Conservation (phyloP, 1,140 invertebrate species). For the Drosophila melanica region DNA sequence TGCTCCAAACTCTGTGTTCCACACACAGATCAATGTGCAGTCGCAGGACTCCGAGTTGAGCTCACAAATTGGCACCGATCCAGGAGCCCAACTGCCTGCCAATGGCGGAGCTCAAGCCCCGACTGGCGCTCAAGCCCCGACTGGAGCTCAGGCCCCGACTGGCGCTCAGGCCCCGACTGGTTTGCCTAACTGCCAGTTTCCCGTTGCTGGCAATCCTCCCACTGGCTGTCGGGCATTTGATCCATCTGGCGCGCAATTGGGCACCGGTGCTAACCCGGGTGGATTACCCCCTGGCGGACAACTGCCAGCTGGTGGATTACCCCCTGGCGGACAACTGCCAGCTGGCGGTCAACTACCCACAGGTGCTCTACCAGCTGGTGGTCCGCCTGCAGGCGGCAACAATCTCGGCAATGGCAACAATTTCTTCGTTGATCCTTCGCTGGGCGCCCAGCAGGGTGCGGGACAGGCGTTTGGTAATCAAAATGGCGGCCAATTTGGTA, state of each 20-base stretch:
- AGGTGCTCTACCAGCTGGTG: slow-evolving; percentile 13
- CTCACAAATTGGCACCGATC: slow-evolving; percentile 47
- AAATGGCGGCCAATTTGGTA: slow-evolving; percentile 30
- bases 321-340: slow-evolving; percentile 40
- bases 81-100: background rate
- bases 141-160: background rate
- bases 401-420: slow-evolving; percentile 31
- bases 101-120: slow-evolving; percentile 3
- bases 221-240: slow-evolving; percentile 3
- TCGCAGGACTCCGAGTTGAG: slow-evolving; percentile 72
- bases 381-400: background rate
- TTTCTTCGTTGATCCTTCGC: slow-evolving; percentile 46
- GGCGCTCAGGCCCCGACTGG: slow-evolving; percentile 9
- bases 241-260: slow-evolving; percentile 13
- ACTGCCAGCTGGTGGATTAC: slow-evolving; percentile 7
- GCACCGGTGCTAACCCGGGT: slow-evolving; percentile 11
- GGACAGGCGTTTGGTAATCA: slow-evolving; percentile 12
- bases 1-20: slow-evolving; percentile 73
- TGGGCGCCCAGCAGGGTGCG: slow-evolving; percentile 40
- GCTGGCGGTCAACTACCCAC: slow-evolving; percentile 18
- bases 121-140: background rate
- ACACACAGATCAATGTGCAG: slow-evolving; percentile 75
- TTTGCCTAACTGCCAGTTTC: slow-evolving; percentile 15
- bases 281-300: slow-evolving; percentile 3
- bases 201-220: slow-evolving; percentile 27